phyloP scores from a whole-genome alignment of 2,113 vertebrate genomes.

The Dromiciops gliroides region DNA sequence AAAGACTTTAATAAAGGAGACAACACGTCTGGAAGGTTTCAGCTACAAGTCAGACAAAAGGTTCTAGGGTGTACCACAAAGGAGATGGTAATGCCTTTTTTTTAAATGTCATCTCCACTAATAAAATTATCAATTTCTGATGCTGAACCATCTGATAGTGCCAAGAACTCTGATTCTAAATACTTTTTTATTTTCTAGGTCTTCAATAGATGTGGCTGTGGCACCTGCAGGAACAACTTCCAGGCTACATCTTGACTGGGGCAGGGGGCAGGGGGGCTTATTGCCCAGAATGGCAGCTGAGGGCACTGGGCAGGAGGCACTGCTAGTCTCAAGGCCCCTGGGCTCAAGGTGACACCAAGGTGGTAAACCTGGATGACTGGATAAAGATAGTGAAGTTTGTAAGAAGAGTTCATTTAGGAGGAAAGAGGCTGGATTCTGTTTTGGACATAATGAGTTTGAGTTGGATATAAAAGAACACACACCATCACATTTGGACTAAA shows the following conservation, averaged over 20 bases:
- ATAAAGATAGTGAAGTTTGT: not conserved
- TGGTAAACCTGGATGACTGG: not conserved
- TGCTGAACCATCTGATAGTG: not conserved
- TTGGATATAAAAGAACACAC: too few species aligned
- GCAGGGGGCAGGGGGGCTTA: not conserved
- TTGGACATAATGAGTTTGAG: not conserved
- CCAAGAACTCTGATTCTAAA: not conserved
- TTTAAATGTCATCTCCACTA: not conserved
- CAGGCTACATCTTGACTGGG: not conserved
- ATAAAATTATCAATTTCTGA: not conserved
- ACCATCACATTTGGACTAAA: not conserved
- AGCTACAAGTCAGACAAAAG: not conserved
- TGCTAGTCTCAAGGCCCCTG: not conserved
- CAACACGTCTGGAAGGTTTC: not conserved
- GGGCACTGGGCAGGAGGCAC: not conserved
- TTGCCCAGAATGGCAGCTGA: not conserved
- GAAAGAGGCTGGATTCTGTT: not conserved
- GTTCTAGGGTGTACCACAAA: not conserved
- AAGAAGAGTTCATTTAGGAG: not conserved
- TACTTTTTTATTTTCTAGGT: not conserved
- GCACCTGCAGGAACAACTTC: not conserved
- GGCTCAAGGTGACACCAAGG: not conserved
- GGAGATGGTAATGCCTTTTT: not conserved
- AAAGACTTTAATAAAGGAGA: not conserved
- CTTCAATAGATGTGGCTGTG: not conserved